A percentile compares a stretch with the other conserved stretches of the same genome.
Evolutionary conservation across 1,140 invertebrate species (phyloP).

Genomic region (Gerris buenoi): DNA sequence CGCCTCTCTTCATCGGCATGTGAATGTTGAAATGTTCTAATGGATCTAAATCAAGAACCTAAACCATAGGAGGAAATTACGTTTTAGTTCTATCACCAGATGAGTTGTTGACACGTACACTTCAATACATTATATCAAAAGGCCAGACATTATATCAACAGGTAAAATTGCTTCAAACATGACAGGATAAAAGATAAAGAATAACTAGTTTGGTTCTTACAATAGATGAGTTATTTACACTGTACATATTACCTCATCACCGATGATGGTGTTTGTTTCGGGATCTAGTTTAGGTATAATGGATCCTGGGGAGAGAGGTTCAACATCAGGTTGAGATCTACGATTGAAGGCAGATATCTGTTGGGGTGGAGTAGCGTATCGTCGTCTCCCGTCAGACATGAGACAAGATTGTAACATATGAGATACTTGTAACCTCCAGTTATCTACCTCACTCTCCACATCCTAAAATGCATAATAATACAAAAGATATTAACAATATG

Average conservation of each 20-base stretch:
- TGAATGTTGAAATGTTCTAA: constrained; percentile 64
- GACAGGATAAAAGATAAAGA: neutral
- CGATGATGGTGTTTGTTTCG: constrained; percentile 43
- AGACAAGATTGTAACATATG: constrained; percentile 70
- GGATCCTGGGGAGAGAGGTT: too few species aligned
- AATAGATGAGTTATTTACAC: neutral
- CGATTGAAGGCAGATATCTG: constrained; percentile 74
- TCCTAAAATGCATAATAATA: too few species aligned
- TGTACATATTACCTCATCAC: constrained; percentile 36
- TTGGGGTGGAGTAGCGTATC: constrained; percentile 71
- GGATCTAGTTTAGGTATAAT: constrained; percentile 24
- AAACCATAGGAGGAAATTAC: too few species aligned
- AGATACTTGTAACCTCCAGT: constrained; percentile 62
- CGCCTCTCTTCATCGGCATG: constrained; percentile 74
- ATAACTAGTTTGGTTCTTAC: neutral
- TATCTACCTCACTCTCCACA: constrained; percentile 48
- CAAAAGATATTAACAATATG: too few species aligned
- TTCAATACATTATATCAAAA: neutral
- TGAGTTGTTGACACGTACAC: neutral
- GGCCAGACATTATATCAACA: neutral
- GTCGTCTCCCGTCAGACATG: constrained; percentile 58
- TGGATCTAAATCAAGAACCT: constrained; percentile 57
- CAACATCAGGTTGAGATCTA: constrained; percentile 49
- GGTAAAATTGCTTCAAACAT: neutral
- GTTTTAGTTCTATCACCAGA: neutral